These are phyloP conservation scores for Episyrphus balteatus DNA, from an alignment of 1,140 invertebrate species.

Conservation along the genomic window DNA sequence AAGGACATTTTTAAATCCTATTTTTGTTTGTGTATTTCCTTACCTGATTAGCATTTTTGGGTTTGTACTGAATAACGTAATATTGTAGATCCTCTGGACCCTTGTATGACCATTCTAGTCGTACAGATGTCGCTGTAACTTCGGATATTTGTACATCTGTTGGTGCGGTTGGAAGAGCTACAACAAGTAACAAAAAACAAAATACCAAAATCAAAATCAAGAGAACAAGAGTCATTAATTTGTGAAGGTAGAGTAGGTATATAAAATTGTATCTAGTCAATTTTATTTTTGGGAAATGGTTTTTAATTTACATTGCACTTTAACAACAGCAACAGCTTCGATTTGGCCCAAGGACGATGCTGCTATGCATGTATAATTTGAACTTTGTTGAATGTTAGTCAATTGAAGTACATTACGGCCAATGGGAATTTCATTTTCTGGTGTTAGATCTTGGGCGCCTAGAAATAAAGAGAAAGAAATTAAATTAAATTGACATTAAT, in stretches of 20 bases:
- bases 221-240: conserved; percentile 1
- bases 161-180: conserved; percentile 81
- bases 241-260: background rate
- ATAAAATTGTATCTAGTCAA: background rate
- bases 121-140: conserved; percentile 82
- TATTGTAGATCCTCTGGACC: conserved; percentile 76
- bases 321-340: conserved; percentile 73
- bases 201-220: too few relatives aligned
- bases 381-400: conserved; percentile 77
- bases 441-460: conserved; percentile 66
- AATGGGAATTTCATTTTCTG: conserved; percentile 73
- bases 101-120: conserved; percentile 82
- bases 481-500: background rate
- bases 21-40: conserved; percentile 4
- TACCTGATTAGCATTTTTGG: conserved; percentile 68
- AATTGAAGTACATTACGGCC: conserved; percentile 78
- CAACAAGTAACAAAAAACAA: conserved; percentile 14
- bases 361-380: conserved; percentile 94
- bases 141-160: conserved; percentile 80
- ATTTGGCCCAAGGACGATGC: conserved; percentile 88
- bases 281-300: background rate
- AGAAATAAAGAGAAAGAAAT: background rate
- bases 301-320: conserved; percentile 81
- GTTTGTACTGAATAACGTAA: conserved; percentile 93
- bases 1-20: too few relatives aligned